Percentiles rank a stretch among this genome's conserved stretches.
Evolutionary conservation across 2,888 invertebrate species (phyloP).

Genomic region (Leucophenga montana): DNA sequence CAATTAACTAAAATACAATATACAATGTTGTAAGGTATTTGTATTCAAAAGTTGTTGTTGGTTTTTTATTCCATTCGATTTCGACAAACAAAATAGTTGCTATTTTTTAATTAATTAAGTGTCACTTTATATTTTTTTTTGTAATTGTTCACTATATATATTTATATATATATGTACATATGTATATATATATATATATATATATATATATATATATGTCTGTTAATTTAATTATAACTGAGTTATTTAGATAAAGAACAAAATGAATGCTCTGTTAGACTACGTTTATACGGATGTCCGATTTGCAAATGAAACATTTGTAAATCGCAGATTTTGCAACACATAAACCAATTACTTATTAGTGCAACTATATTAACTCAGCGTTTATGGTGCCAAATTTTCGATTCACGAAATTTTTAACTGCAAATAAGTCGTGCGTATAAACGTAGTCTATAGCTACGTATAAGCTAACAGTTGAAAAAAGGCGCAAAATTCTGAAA

Average conservation of each 20-base stretch:
- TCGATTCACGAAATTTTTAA: no score
- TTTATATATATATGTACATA: neutral
- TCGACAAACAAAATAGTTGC: neutral
- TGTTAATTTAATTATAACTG: no score
- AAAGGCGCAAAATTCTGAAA: conserved; percentile 68
- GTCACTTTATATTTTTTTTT: no score
- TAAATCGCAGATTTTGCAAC: no score
- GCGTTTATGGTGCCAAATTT: no score
- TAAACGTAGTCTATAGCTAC: conserved; percentile 41
- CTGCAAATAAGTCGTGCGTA: no score
- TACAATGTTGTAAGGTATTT: neutral
- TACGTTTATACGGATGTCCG: no score
- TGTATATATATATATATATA: neutral
- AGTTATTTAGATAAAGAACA: conserved; percentile 10
- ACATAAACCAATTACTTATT: no score
- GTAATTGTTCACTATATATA: no score
- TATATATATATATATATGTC: neutral
- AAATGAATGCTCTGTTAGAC: conserved; percentile 37
- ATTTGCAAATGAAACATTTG: no score
- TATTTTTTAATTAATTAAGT: no score
- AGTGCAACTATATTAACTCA: no score
- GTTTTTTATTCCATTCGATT: neutral
- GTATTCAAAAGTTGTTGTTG: neutral
- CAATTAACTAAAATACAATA: conserved; percentile 38
- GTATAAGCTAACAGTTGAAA: conserved; percentile 43